Evolutionary conservation across 2,113 vertebrate species (phyloP).

Genomic region (Eira barbara): DNA sequence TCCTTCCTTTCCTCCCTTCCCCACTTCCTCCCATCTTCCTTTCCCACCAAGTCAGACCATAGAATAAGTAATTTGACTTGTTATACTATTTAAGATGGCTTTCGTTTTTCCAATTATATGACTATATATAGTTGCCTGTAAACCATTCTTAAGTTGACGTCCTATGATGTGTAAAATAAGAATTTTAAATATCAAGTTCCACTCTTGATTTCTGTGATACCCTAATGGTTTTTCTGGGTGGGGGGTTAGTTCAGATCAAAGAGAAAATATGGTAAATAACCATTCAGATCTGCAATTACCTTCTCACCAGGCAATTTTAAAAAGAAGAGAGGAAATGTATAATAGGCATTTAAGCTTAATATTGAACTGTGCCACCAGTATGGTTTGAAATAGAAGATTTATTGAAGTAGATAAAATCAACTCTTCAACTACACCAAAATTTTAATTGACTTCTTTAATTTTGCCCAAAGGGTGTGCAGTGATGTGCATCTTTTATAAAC

Average conservation of each 20-base stretch:
- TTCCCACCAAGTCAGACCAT: neutral
- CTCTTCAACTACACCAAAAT: neutral
- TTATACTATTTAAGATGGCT: neutral
- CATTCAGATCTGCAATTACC: neutral
- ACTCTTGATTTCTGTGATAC: neutral
- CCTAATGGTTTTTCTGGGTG: neutral
- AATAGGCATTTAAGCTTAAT: neutral
- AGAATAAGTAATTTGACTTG: neutral
- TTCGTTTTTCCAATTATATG: neutral
- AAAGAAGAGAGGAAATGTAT: neutral
- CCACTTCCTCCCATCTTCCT: neutral
- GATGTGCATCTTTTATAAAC: conserved; percentile 4
- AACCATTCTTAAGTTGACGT: neutral
- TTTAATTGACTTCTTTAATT: conserved; percentile 55
- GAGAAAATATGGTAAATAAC: neutral
- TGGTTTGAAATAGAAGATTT: neutral
- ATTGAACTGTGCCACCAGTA: neutral
- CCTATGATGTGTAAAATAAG: neutral
- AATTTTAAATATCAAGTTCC: neutral
- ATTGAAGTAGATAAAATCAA: conserved; percentile 18
- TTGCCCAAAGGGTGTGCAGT: neutral
- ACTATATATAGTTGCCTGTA: neutral
- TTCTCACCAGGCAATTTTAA: neutral
- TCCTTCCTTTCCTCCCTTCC: too few relatives aligned
- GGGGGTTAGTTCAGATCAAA: neutral